Conservation (phyloP, 2,888 invertebrate species). For the Sinotaia quadrata region DNA sequence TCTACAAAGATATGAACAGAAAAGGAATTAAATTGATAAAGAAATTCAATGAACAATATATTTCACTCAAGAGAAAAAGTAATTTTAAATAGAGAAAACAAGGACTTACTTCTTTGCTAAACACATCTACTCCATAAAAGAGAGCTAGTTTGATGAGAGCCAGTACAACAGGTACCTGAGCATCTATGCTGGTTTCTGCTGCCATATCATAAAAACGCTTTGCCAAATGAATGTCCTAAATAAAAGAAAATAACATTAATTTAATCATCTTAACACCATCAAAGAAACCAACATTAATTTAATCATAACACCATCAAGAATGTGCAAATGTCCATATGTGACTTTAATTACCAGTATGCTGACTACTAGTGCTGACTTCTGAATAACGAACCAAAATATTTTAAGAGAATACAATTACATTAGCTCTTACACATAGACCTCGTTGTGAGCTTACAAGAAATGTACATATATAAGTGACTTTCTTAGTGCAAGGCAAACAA, state of each 20-base stretch:
- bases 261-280: not conserved
- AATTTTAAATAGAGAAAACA: not conserved
- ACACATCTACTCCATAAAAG: constrained; percentile 80
- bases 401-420: too few relatives aligned
- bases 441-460: too few relatives aligned
- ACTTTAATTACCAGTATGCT: too few relatives aligned
- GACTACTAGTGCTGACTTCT: too few relatives aligned
- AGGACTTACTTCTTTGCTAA: constrained; percentile 79
- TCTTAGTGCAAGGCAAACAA: too few relatives aligned
- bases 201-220: constrained; percentile 98
- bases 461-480: too few relatives aligned
- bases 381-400: too few relatives aligned
- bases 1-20: not conserved
- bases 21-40: too few relatives aligned
- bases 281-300: not conserved
- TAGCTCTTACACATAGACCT: too few relatives aligned
- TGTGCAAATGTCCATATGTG: too few relatives aligned
- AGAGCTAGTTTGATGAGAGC: constrained; percentile 89
- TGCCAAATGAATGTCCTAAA: constrained; percentile 93
- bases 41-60: not conserved
- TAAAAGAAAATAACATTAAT: too few relatives aligned
- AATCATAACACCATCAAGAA: not conserved
- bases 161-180: constrained; percentile 92
- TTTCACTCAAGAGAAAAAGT: not conserved
- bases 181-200: constrained; percentile 92